These are phyloP conservation scores for Trissonchulus sp. DNA, from an alignment of 2,888 invertebrate genomes.

Conservation along the genomic window DNA sequence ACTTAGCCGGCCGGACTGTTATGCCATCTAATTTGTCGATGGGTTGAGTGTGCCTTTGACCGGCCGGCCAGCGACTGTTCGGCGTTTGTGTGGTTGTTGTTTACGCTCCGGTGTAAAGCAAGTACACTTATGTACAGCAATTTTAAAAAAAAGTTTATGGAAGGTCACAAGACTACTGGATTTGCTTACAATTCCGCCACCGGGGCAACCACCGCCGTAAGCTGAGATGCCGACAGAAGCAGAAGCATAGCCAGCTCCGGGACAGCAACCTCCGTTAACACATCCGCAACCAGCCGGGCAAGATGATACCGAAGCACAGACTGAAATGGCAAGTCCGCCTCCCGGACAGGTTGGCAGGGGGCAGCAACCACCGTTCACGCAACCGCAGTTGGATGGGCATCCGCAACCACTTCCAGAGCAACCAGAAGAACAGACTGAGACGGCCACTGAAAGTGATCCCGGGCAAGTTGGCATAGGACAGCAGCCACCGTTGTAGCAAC, in stretches of 20 bases:
- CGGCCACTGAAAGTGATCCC: slow-evolving; percentile 4
- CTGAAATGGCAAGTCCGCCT: neutral
- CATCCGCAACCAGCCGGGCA: slow-evolving; percentile 42
- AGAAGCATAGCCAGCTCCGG: neutral
- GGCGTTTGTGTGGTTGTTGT: too few species aligned
- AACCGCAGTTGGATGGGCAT: neutral
- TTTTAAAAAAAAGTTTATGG: too few species aligned
- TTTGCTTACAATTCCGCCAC: neutral
- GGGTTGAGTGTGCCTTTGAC: too few species aligned
- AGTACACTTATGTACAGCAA: too few species aligned
- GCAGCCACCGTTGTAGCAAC: slow-evolving; percentile 26
- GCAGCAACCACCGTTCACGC: neutral
- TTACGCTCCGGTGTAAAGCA: too few species aligned
- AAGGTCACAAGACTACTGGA: too few species aligned
- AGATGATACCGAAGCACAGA: neutral
- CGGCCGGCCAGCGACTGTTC: too few species aligned
- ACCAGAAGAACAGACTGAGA: neutral
- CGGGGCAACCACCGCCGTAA: neutral
- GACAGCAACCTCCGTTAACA: slow-evolving; percentile 38
- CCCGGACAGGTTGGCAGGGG: neutral
- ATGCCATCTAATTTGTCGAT: too few species aligned
- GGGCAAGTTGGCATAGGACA: slow-evolving; percentile 7
- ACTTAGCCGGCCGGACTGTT: too few species aligned
- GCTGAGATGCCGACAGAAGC: neutral
- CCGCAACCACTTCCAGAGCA: neutral